Base-by-base conservation (phyloP, 2,888 invertebrate species). In the Leuctra nigra region DNA sequence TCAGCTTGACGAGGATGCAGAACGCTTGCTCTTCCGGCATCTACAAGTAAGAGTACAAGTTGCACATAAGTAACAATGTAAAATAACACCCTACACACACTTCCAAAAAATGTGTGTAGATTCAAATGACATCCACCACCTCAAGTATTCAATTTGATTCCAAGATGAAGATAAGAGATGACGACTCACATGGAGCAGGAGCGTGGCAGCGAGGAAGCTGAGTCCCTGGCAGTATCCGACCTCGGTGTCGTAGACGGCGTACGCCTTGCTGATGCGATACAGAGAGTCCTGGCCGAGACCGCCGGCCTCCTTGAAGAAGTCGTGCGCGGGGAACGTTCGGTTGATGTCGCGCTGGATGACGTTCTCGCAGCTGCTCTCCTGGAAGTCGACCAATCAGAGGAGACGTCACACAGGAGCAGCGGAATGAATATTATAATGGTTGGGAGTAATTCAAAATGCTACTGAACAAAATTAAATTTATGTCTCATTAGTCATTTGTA, bases 11-110 rank as follows among this genome's bases (percentile, higher is more conserved):
- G 55, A 99, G 75, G 14, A 99, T 88, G 70, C 94, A 94, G 72
- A 99, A 99, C 0, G 98, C 95, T 77, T 99, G 96, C 71, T 99
- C 99, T 74, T 99, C 99, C 0, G 98, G 97, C 97, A 99, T 98
- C 95, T 98, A 70, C 61, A 74, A 68, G n/a, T n/a, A n/a, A n/a
- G n/a, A n/a, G n/a, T n/a, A n/a, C n/a, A n/a, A n/a, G n/a, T n/a
- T n/a, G n/a, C n/a, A n/a, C n/a, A n/a, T n/a, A n/a, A n/a, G n/a
- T n/a, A n/a, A n/a, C n/a, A n/a, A n/a, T n/a, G n/a, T n/a, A n/a
- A n/a, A n/a, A n/a, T n/a, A n/a, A n/a, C n/a, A n/a, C n/a, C n/a
- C n/a, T n/a, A n/a, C n/a, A n/a, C n/a, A n/a, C n/a, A n/a, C n/a
- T n/a, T n/a, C n/a, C n/a, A n/a, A n/a, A n/a, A n/a, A n/a, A n/a